Base-by-base conservation (phyloP, 2,797 vertebrate species). In the Diplodus sargus region DNA sequence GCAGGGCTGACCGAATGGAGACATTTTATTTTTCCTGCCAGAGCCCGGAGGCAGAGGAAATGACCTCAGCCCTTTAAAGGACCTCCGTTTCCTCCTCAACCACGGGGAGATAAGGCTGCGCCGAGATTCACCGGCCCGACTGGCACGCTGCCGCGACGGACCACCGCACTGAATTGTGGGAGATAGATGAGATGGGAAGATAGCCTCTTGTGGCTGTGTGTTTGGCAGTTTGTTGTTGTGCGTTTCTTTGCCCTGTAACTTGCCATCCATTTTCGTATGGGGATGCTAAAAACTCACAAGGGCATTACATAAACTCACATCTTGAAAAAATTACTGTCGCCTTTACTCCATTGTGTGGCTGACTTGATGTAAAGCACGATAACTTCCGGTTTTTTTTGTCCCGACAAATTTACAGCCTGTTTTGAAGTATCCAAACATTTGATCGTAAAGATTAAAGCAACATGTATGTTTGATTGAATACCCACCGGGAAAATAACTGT, bases 41-140 rank as follows among this genome's bases (percentile, higher is more conserved):
- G 89, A 94, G 91, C 94, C 45, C 86, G 83, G 91, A 96, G 95
- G 93, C 89, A 95, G 92, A 96, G 96, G 96, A 97, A 97, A 96
- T 97, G 95, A 97, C 96, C 97, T 94, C 72, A 78, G 83, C 88
- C 91, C 63, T 92, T 92, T 95, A 91, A 95, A 96, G 93, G 95
- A 93, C 94, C 94, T 96, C 94, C 90, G 93, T 94, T 97, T 97
- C 96, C 96, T 96, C 91, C 84, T 72, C 83, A 84, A 14, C 85
- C 91, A 82, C 92, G 89, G 92, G 93, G 94, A 88, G 94, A 95
- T 96, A 96, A 95, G 90, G 73, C 87, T 82, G 88, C 86, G 91
- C 92, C 90, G 94, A 92, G 93, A 93, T 0, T 85, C 95, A 89
- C 89, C 79, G 81, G 79, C 56, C 76, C 23, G 69, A 84, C 88